Percentiles rank a stretch among this genome's conserved stretches.
Evolutionary conservation across 2,888 invertebrate species (phyloP).

Genomic region (Pachymerium ferrugineum): DNA sequence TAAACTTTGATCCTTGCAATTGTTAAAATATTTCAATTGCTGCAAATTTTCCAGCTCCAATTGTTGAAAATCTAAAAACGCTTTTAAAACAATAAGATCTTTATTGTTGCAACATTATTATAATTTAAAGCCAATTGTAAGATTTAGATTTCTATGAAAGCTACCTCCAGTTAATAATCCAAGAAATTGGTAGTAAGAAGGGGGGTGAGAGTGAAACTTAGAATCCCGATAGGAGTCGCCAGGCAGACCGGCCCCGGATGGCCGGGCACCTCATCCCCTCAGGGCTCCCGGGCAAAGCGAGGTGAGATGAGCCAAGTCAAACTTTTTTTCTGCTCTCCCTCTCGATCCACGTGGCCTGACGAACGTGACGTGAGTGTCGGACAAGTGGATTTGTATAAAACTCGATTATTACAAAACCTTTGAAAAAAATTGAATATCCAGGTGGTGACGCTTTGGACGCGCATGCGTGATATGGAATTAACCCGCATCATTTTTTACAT

Average conservation of each 20-base stretch:
- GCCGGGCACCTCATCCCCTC: slow-evolving; percentile 19
- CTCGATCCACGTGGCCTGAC: not conserved
- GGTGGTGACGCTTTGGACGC: not conserved
- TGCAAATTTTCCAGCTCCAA: no score
- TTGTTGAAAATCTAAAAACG: no score
- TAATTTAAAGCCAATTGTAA: no score
- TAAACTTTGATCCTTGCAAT: no score
- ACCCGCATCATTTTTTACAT: not conserved
- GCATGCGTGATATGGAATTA: not conserved
- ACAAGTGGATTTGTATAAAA: slow-evolving; percentile 20
- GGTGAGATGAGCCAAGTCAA: not conserved
- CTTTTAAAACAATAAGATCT: no score
- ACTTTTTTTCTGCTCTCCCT: not conserved
- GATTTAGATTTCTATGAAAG: no score
- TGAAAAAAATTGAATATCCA: not conserved
- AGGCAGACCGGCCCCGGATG: slow-evolving; percentile 18
- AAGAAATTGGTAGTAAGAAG: not conserved
- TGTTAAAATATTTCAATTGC: no score
- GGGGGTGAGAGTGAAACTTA: not conserved
- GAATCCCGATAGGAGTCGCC: not conserved
- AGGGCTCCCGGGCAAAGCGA: not conserved
- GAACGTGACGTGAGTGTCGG: not conserved
- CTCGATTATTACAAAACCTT: no score
- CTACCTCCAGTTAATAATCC: no score
- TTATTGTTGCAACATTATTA: no score